Evolutionary conservation across 64 coral and sea anemone species (phyloP).

Genomic region (Catalaphyllia jardinei): DNA sequence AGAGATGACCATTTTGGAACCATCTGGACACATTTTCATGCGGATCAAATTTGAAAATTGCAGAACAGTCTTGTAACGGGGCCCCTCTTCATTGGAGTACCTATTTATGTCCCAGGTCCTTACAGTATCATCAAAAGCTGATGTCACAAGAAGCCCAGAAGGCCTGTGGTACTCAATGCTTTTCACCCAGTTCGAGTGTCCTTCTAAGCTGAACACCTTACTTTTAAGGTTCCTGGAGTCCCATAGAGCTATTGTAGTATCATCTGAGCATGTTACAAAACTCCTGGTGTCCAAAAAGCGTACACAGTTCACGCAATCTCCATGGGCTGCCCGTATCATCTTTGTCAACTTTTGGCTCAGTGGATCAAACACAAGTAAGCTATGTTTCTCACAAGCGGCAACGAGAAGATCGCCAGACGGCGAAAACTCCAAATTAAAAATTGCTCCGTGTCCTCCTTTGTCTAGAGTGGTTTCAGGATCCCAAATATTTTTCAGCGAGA

Average conservation of each 20-base stretch:
- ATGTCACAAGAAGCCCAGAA: conserved; percentile 70
- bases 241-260: conserved; percentile 88
- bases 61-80: conserved; percentile 21
- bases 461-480: conserved; percentile 8
- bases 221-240: conserved; percentile 80
- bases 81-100: conserved; percentile 32
- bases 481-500: conserved; percentile 51
- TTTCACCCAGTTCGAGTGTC: conserved; percentile 93
- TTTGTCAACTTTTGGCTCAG: conserved; percentile 50
- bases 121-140: conserved; percentile 93
- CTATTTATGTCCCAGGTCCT: conserved; percentile 85
- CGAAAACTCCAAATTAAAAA: conserved; percentile 95
- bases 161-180: conserved; percentile 81
- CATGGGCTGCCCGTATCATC: conserved; percentile 50
- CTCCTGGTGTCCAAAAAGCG: conserved; percentile 82
- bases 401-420: conserved; percentile 73
- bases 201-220: conserved; percentile 65
- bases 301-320: conserved; percentile 85
- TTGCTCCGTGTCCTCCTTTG: conserved; percentile 61
- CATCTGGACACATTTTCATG: conserved; percentile 85
- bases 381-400: conserved; percentile 86
- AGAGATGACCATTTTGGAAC: conserved; percentile 80
- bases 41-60: conserved; percentile 70
- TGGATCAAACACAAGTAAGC: conserved; percentile 84
- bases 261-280: conserved; percentile 97